phyloP scores from a whole-genome alignment of 2,888 invertebrate species.

The Stenchaetothrips biformis region DNA sequence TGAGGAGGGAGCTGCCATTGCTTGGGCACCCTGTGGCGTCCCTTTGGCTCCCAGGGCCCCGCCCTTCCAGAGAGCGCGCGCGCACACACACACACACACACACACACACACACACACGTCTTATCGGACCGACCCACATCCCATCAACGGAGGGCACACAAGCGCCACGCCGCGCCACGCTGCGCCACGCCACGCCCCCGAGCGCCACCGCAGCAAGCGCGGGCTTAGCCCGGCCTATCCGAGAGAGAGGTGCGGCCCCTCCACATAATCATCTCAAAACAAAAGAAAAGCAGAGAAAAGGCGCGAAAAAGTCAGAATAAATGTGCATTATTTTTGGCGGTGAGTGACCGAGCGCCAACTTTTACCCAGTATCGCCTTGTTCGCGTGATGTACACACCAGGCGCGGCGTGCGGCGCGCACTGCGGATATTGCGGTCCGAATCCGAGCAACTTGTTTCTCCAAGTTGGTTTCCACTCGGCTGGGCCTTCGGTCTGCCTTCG shows the following conservation, averaged over 20 bases:
- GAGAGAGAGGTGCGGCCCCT: background rate
- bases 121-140: conserved; percentile 24
- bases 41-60: conserved; percentile 3
- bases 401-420: too few relatives aligned
- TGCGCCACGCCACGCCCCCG: background rate
- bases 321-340: too few relatives aligned
- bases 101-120: background rate
- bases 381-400: too few relatives aligned
- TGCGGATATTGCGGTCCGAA: too few relatives aligned
- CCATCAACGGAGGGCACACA: conserved; percentile 13
- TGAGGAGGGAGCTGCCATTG: too few relatives aligned
- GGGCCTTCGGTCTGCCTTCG: too few relatives aligned
- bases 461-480: too few relatives aligned
- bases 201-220: background rate
- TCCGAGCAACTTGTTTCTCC: too few relatives aligned
- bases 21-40: background rate
- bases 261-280: background rate
- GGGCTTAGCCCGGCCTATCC: background rate
- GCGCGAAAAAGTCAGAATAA: too few relatives aligned
- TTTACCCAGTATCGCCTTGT: too few relatives aligned
- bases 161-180: background rate
- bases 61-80: background rate
- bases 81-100: background rate
- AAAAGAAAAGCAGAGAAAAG: background rate
- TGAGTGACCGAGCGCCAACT: too few relatives aligned